These are phyloP conservation scores for Heliothis peltigera DNA, from an alignment of 2,888 invertebrate genomes.

Conservation along the genomic window DNA sequence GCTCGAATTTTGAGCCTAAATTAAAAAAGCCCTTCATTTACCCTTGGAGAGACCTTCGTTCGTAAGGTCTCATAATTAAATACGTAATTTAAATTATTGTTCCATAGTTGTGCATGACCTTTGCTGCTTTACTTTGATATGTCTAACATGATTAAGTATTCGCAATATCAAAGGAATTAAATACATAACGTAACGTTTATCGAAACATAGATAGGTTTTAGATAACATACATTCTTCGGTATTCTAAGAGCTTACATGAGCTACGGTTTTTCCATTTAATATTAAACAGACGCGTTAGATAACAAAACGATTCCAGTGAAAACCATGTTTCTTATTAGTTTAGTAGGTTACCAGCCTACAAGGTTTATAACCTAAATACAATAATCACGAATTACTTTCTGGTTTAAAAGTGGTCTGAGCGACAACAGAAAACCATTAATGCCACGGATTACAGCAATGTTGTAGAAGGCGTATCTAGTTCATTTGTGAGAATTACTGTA, in stretches of 20 bases:
- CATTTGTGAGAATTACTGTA: slow-evolving; percentile 42
- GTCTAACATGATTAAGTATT: not conserved
- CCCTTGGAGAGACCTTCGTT: slow-evolving; percentile 33
- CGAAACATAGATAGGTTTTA: not conserved
- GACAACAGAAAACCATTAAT: slow-evolving; percentile 40
- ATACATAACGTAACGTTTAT: not conserved
- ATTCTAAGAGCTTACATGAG: slow-evolving; percentile 7
- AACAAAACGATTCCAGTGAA: not conserved
- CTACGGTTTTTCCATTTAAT: slow-evolving; percentile 11
- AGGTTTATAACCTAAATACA: slow-evolving; percentile 19
- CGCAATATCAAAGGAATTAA: slow-evolving; percentile 1
- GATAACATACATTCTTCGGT: slow-evolving; percentile 7
- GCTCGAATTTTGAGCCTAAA: slow-evolving; percentile 8
- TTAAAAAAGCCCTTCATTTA: slow-evolving; percentile 28
- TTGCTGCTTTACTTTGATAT: slow-evolving; percentile 1
- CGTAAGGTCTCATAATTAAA: slow-evolving; percentile 32
- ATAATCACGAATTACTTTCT: slow-evolving; percentile 26
- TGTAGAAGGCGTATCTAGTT: slow-evolving; percentile 23
- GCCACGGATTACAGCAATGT: slow-evolving; percentile 27
- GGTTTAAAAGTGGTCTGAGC: slow-evolving; percentile 36
- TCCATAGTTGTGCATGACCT: slow-evolving; percentile 12
- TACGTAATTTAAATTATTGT: slow-evolving; percentile 28
- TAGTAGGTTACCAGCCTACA: not conserved
- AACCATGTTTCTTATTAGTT: not conserved
- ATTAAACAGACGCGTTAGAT: slow-evolving; percentile 4